phyloP scores from a whole-genome alignment of 2,113 vertebrate species.

The Pleuronectes platessa region DNA sequence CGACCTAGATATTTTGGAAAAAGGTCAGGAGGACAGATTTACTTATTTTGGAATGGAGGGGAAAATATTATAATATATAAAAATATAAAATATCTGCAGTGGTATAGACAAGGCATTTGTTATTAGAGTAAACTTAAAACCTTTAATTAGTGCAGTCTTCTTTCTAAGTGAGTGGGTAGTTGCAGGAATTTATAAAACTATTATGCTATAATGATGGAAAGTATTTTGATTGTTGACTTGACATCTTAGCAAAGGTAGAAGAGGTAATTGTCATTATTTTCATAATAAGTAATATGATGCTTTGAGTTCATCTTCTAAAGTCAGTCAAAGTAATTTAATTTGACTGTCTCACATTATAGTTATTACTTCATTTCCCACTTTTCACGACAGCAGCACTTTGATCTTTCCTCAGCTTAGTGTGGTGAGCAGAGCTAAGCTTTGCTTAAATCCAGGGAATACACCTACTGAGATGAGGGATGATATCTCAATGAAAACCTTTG shows the following conservation, averaged over 20 bases:
- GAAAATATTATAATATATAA: no score
- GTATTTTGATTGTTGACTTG: not conserved
- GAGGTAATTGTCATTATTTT: not conserved
- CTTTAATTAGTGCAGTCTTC: not conserved
- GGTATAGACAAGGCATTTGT: no score
- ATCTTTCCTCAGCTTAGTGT: constrained; percentile 29
- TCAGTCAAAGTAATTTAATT: constrained; percentile 29
- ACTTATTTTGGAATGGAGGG: no score
- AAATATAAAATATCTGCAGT: no score
- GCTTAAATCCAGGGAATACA: constrained; percentile 30
- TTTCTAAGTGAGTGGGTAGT: not conserved
- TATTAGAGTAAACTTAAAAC: not conserved
- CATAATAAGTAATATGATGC: not conserved
- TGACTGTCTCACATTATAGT: constrained; percentile 26
- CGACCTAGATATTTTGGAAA: no score
- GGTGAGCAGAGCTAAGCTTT: constrained; percentile 31
- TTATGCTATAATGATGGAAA: not conserved
- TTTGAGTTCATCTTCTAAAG: constrained; percentile 13
- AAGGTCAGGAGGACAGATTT: no score
- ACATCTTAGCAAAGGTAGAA: not conserved
- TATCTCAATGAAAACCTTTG: constrained; percentile 22
- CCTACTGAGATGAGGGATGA: constrained; percentile 23
- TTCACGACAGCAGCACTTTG: constrained; percentile 34
- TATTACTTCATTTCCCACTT: constrained; percentile 31
- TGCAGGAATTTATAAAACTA: not conserved